Conservation (phyloP, 1,140 invertebrate genomes). For the Scaptomyza montana region DNA sequence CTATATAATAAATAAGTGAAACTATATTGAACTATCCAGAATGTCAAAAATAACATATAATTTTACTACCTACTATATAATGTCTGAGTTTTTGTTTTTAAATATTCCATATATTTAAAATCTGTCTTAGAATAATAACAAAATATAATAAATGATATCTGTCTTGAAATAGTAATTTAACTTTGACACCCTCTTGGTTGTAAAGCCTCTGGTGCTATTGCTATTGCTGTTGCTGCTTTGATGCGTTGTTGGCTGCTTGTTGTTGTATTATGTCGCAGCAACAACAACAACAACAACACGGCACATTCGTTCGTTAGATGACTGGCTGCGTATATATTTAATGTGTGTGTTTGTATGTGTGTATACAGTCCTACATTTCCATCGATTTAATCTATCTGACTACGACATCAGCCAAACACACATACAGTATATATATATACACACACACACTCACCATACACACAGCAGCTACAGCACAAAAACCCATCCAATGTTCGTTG, state of each 20-base stretch:
- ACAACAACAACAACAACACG: constrained; percentile 54
- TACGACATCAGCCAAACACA: constrained; percentile 78
- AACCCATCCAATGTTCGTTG: constrained; percentile 71
- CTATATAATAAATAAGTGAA: too few relatives aligned
- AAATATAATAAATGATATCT: background rate
- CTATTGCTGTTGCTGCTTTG: constrained; percentile 65
- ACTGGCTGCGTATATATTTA: constrained; percentile 48
- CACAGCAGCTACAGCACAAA: constrained; percentile 43
- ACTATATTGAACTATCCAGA: too few relatives aligned
- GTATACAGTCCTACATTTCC: constrained; percentile 81
- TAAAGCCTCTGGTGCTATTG: constrained; percentile 47
- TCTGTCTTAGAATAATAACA: background rate
- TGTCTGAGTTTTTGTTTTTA: too few relatives aligned
- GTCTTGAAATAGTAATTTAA: background rate
- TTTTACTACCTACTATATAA: too few relatives aligned
- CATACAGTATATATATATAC: constrained; percentile 35
- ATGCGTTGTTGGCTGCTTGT: constrained; percentile 73
- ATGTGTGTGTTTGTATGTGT: constrained; percentile 40
- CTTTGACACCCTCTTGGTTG: background rate
- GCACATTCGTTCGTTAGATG: constrained; percentile 76
- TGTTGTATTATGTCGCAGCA: constrained; percentile 76
- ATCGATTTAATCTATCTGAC: constrained; percentile 82
- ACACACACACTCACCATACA: constrained; percentile 8
- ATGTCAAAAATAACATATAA: too few relatives aligned
- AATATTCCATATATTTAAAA: background rate